Conservation (phyloP, 2,888 invertebrate species). For the Dascillus cervinus region DNA sequence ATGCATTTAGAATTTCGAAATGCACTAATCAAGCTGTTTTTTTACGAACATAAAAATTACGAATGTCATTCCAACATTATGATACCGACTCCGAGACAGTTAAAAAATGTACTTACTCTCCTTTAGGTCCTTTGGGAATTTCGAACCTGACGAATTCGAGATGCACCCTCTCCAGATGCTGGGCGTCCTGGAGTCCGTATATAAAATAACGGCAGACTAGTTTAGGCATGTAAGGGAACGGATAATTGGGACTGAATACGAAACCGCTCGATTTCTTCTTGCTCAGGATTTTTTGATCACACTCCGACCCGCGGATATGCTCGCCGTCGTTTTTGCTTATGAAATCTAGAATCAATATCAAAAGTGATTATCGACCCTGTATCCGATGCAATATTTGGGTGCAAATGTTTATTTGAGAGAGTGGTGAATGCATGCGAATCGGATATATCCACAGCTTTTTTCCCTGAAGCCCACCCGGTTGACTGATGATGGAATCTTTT, state of each 20-base stretch:
- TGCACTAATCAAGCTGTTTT: too few species aligned
- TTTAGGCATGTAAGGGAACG: constrained; percentile 90
- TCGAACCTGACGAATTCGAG: constrained; percentile 84
- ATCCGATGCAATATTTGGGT: too few species aligned
- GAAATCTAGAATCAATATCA: constrained; percentile 59
- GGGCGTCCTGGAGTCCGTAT: constrained; percentile 96
- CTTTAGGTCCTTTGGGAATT: constrained; percentile 77
- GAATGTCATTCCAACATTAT: too few species aligned
- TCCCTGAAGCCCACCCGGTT: too few species aligned
- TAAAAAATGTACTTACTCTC: constrained; percentile 67
- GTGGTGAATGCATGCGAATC: too few species aligned
- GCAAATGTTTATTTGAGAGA: too few species aligned
- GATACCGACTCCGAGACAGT: too few species aligned
- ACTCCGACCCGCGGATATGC: constrained; percentile 95
- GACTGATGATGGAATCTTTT: too few species aligned
- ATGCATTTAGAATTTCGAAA: too few species aligned
- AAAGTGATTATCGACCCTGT: background rate
- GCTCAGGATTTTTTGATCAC: constrained; percentile 96
- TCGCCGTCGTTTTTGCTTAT: constrained; percentile 88
- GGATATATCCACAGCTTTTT: too few species aligned
- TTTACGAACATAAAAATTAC: too few species aligned
- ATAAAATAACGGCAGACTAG: constrained; percentile 97
- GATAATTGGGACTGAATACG: constrained; percentile 95
- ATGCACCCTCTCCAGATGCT: constrained; percentile 89
- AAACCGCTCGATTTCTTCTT: constrained; percentile 86